Evolutionary conservation across 2,113 vertebrate genomes (phyloP).

Genomic region (rabbit (Oryctolagus cuniculus)): DNA sequence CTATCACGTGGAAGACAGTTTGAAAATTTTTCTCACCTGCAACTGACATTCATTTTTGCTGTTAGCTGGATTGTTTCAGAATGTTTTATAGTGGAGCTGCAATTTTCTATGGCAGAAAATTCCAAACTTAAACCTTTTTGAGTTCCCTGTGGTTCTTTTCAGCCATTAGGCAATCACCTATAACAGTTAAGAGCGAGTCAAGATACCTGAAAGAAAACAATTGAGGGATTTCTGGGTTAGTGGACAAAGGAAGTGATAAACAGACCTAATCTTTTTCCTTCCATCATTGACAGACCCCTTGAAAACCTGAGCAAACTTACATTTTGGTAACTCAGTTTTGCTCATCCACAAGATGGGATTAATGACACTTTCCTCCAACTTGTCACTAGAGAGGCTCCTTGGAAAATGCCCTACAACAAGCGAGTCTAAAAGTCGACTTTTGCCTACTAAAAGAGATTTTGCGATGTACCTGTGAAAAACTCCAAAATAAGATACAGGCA

Average conservation of each 20-base stretch:
- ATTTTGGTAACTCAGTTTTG: constrained; percentile 48
- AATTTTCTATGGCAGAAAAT: constrained; percentile 44
- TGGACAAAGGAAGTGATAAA: not conserved
- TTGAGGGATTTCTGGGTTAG: constrained; percentile 46
- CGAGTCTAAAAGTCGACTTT: constrained; percentile 53
- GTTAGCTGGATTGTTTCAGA: constrained; percentile 39
- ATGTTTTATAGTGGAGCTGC: constrained; percentile 42
- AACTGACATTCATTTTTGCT: constrained; percentile 38
- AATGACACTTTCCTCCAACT: constrained; percentile 30
- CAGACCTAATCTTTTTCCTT: constrained; percentile 17
- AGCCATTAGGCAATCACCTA: constrained; percentile 1
- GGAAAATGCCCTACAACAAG: not conserved
- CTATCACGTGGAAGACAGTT: constrained; percentile 36
- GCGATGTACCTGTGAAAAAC: constrained; percentile 26
- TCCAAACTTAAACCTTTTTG: constrained; percentile 46
- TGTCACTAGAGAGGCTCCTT: constrained; percentile 9
- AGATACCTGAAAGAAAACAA: constrained; percentile 17
- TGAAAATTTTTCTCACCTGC: constrained; percentile 49
- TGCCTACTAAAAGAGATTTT: constrained; percentile 45
- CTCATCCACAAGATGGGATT: constrained; percentile 48
- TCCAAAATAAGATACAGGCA: constrained; percentile 46
- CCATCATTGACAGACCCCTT: not conserved
- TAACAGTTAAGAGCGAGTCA: not conserved
- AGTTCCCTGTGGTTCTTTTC: not conserved
- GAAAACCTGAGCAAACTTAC: constrained; percentile 21